phyloP scores from a whole-genome alignment of 2,113 vertebrate species.

The Bambusicola thoracicus region DNA sequence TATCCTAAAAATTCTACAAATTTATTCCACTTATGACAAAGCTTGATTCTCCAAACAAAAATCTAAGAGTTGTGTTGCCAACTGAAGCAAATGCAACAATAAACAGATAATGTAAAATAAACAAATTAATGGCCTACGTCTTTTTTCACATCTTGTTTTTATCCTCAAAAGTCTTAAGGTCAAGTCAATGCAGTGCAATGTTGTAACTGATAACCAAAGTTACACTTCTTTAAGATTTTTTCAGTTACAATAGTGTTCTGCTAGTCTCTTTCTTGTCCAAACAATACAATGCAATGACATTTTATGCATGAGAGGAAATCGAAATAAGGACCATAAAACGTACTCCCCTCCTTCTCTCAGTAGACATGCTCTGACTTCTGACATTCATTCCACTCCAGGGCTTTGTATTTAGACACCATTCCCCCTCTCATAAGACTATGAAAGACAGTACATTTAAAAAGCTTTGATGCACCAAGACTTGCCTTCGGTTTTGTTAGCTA shows the following conservation, averaged over 20 bases:
- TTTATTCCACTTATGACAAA: not conserved
- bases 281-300: not conserved
- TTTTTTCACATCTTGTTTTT: not conserved
- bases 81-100: not conserved
- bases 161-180: not conserved
- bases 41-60: not conserved
- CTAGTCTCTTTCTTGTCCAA: not conserved
- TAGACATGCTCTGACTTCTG: not conserved
- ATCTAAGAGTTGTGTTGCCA: not conserved
- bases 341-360: not conserved
- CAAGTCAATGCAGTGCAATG: rapidly evolving
- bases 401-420: not conserved
- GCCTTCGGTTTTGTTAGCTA: not conserved
- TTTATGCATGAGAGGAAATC: not conserved
- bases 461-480: not conserved
- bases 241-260: not conserved
- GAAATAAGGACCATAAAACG: not conserved
- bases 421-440: not conserved
- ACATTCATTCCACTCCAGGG: not conserved
- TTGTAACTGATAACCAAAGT: not conserved
- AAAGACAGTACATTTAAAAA: not conserved
- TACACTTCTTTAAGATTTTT: not conserved
- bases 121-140: not conserved
- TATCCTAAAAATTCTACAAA: not conserved
- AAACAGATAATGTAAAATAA: not conserved